Percentiles rank a stretch among this genome's conserved stretches.
Evolutionary conservation across 2,888 invertebrate genomes (phyloP).

Genomic region (Willowsia nigromaculata): DNA sequence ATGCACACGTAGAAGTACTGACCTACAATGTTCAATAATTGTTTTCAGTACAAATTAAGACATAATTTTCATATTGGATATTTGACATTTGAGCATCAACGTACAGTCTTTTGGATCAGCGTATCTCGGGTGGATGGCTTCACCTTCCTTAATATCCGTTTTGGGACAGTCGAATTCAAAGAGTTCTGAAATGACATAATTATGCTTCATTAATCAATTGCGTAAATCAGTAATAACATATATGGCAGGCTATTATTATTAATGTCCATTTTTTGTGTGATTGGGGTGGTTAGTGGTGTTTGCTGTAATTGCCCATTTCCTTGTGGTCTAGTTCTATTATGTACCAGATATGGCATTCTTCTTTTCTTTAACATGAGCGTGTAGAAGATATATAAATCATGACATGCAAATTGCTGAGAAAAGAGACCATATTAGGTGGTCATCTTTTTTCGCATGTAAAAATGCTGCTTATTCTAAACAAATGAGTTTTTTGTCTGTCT

Average conservation of each 20-base stretch:
- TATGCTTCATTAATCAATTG: conserved; percentile 10
- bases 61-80: too few species aligned
- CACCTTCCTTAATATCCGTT: conserved; percentile 83
- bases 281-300: too few species aligned
- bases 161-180: conserved; percentile 91
- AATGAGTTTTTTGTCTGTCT: too few species aligned
- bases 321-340: conserved; percentile 28
- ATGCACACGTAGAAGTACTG: conserved; percentile 93
- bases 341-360: conserved; percentile 27
- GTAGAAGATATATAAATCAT: neutral
- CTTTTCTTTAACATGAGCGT: neutral
- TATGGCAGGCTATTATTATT: neutral
- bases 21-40: too few species aligned
- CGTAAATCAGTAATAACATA: neutral
- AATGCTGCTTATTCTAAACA: too few species aligned
- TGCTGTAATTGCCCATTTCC: conserved; percentile 38
- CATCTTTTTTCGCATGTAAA: too few species aligned
- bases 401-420: neutral
- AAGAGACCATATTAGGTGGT: neutral
- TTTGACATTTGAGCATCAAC: neutral
- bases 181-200: conserved; percentile 83
- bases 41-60: too few species aligned
- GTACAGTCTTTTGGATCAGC: conserved; percentile 94
- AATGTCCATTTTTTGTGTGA: too few species aligned
- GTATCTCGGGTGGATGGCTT: conserved; percentile 87